Conservation (phyloP, 2,888 invertebrate species). For the Phorcus lineatus region DNA sequence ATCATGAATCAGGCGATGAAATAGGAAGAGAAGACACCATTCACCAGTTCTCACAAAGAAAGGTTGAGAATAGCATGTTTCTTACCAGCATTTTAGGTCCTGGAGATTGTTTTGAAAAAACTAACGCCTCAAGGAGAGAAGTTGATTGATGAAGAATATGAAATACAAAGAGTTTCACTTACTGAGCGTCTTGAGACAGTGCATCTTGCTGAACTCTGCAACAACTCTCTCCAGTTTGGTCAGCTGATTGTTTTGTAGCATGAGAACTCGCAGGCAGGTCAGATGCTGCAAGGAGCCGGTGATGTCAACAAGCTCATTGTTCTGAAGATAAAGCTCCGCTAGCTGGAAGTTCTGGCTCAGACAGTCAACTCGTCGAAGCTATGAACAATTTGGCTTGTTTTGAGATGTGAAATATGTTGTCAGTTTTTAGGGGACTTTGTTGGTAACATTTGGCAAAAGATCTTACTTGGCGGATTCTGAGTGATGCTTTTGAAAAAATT, state of each 20-base stretch:
- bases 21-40: too few relatives aligned
- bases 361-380: conserved; percentile 65
- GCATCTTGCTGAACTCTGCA: conserved; percentile 69
- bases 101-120: too few relatives aligned
- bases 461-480: too few relatives aligned
- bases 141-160: too few relatives aligned
- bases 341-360: conserved; percentile 62
- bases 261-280: conserved; percentile 63
- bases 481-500: too few relatives aligned
- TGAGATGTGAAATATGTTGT: too few relatives aligned
- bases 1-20: too few relatives aligned
- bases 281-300: conserved; percentile 64
- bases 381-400: neutral
- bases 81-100: too few relatives aligned
- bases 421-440: too few relatives aligned
- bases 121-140: too few relatives aligned
- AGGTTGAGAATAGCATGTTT: too few relatives aligned
- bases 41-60: too few relatives aligned
- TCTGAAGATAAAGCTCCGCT: conserved; percentile 68
- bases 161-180: conserved; percentile 39
- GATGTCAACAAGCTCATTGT: conserved; percentile 67
- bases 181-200: conserved; percentile 66
- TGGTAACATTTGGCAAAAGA: neutral
- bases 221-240: conserved; percentile 66
- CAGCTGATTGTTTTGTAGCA: conserved; percentile 72